Evolutionary conservation across 1,140 invertebrate species (phyloP).

Genomic region (Drosophila oshimai): DNA sequence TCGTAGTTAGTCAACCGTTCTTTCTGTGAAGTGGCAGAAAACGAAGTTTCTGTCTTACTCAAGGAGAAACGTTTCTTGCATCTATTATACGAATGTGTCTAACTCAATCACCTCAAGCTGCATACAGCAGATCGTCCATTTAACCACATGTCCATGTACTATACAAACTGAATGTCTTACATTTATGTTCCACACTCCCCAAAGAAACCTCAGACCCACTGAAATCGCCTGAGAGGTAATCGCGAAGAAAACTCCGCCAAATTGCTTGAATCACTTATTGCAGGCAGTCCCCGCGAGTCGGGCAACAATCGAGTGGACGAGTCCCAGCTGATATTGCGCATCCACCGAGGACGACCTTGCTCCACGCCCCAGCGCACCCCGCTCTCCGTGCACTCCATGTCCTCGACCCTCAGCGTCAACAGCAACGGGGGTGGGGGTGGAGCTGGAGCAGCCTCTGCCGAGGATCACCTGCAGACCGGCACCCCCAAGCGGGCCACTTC

Average conservation of each 20-base stretch:
- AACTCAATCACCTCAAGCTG: slow-evolving; percentile 27
- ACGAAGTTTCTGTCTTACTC: slow-evolving; percentile 1
- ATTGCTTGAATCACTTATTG: slow-evolving; percentile 61
- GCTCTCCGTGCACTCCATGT: slow-evolving; percentile 79
- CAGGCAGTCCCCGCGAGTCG: slow-evolving; percentile 77
- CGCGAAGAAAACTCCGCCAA: slow-evolving; percentile 31
- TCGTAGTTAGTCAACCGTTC: slow-evolving; percentile 63
- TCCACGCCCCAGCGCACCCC: slow-evolving; percentile 72
- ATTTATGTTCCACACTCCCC: slow-evolving; percentile 21
- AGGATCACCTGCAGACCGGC: slow-evolving; percentile 46
- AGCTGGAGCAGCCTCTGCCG: neutral
- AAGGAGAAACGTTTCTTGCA: slow-evolving; percentile 20
- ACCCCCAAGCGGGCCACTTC: slow-evolving; percentile 76
- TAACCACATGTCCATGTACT: slow-evolving; percentile 59
- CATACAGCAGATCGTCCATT: slow-evolving; percentile 24
- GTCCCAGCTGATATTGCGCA: slow-evolving; percentile 93
- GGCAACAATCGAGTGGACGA: slow-evolving; percentile 89
- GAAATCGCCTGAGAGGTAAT: slow-evolving; percentile 10
- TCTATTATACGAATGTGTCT: slow-evolving; percentile 38
- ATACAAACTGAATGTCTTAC: slow-evolving; percentile 60
- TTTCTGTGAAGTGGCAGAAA: slow-evolving; percentile 29
- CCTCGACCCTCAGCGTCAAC: slow-evolving; percentile 76
- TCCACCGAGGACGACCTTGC: slow-evolving; percentile 89
- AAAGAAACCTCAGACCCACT: slow-evolving; percentile 21
- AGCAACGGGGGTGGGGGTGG: slow-evolving; percentile 62